Evolutionary conservation across 2,797 vertebrate genomes (phyloP), one percentile per base, ranked within the genome.

Genomic region (Lagodon rhomboides): DNA sequence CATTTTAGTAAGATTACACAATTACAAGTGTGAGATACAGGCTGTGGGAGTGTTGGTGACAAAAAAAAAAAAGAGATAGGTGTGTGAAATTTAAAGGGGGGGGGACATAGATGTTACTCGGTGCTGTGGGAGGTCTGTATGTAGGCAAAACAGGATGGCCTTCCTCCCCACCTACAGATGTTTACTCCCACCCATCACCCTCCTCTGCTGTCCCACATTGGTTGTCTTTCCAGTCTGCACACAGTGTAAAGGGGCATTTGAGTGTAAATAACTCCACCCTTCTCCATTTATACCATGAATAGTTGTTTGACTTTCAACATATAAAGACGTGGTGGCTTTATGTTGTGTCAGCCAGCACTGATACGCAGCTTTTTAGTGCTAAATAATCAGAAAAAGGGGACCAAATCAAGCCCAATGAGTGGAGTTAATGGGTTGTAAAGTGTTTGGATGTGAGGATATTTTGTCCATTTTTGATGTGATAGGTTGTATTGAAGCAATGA

Each of bases 221-320:
- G 87, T 61, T 63, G 63, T 67, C 78, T 66, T 74, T 76, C 23
- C 6, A 80, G 72, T 67, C 75, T 85, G 62, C 59, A 63, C 46
- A 43, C 17, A 50, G 51, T 56, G 30, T 77, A 84, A 84, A 90
- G 62, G 75, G 59, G 70, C 77, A 85, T 84, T 75, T 75, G 54
- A 79, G 78, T 74, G 75, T 74, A 90, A 87, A 89, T 81, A 86
- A 88, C 85, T 78, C 80, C 86, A 91, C 88, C 80, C 83, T 86
- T 61, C 44, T 79, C n/a, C 58, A 71, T 78, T 74, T 80, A 60
- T 65, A 72, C 54, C 67, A 54, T 75, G 64, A 82, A 75, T 68
- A 20, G 43, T 75, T 80, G 79, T 84, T 72, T 66, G 60, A 73
- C 65, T 60, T 74, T 68, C 49, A 41, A 61, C 64, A 74, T 68